These are phyloP conservation scores for Cosmia pyralina DNA, from an alignment of 2,888 invertebrate species.

Conservation along the genomic window DNA sequence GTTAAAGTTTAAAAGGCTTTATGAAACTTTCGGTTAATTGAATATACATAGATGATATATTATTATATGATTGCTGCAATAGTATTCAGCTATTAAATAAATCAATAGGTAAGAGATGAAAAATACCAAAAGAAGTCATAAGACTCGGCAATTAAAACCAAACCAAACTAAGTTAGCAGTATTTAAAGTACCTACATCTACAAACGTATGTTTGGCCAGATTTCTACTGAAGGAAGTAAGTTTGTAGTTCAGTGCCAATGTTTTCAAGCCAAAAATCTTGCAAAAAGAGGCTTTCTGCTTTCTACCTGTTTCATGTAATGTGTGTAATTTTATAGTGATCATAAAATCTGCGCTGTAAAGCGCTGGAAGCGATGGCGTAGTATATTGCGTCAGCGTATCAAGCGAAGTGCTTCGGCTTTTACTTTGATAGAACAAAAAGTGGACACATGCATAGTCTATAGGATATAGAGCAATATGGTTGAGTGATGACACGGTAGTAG, in stretches of 20 bases:
- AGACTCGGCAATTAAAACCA: not conserved
- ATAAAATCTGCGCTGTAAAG: slow-evolving; percentile 55
- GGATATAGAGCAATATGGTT: slow-evolving; percentile 3
- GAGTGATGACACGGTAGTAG: slow-evolving; percentile 25
- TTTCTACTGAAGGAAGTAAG: not conserved
- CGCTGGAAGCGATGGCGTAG: slow-evolving; percentile 45
- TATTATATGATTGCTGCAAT: not conserved
- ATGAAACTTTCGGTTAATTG: not conserved
- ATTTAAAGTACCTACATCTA: too few species aligned
- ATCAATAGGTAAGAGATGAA: not conserved
- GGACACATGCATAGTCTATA: slow-evolving; percentile 24
- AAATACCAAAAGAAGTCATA: not conserved
- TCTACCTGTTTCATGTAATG: not conserved
- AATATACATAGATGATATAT: not conserved
- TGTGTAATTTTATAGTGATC: slow-evolving; percentile 55
- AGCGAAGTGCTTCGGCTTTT: slow-evolving; percentile 43
- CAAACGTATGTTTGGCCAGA: not conserved
- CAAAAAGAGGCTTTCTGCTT: not conserved
- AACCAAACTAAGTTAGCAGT: not conserved
- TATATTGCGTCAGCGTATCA: slow-evolving; percentile 45
- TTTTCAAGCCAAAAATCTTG: not conserved
- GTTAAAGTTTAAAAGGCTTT: not conserved
- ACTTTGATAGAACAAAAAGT: slow-evolving; percentile 44
- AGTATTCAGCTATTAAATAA: not conserved
- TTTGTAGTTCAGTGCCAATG: not conserved